Percentiles rank a stretch among this genome's conserved stretches.
These are phyloP conservation scores for Gnathonemus longibarbis DNA, from an alignment of 2,113 vertebrate genomes.

Conservation along the genomic window DNA sequence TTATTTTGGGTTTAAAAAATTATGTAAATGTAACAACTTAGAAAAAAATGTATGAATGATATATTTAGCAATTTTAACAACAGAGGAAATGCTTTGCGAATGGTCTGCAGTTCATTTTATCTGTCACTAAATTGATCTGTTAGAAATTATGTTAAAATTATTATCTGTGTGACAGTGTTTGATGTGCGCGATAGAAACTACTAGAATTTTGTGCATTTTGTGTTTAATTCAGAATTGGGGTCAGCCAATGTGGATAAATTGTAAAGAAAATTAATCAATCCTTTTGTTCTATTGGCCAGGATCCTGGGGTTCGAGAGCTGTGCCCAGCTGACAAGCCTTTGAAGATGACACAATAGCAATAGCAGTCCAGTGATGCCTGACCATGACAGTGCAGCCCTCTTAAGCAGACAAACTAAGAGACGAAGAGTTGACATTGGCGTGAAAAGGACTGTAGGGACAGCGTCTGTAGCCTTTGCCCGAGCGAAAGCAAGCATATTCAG, in stretches of 20 bases:
- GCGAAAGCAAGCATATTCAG: conserved; percentile 82
- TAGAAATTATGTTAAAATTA: background rate
- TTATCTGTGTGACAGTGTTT: background rate
- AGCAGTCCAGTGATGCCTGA: conserved; percentile 98
- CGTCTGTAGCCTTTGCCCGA: conserved; percentile 81
- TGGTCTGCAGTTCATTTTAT: background rate
- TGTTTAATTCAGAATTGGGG: conserved; percentile 73
- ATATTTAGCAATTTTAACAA: background rate
- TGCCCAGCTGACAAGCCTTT: conserved; percentile 85
- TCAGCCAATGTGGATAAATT: conserved; percentile 83
- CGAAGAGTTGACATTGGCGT: conserved; percentile 99
- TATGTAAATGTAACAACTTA: background rate
- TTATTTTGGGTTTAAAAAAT: background rate
- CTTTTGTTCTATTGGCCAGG: conserved; percentile 81
- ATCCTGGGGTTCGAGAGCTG: conserved; percentile 79
- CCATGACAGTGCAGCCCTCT: conserved; percentile 96
- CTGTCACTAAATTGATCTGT: background rate
- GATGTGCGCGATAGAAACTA: background rate
- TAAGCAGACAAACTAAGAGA: conserved; percentile 99
- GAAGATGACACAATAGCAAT: conserved; percentile 89
- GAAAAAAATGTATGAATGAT: background rate
- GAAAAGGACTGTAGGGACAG: conserved; percentile 93
- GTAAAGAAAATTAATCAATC: conserved; percentile 84
- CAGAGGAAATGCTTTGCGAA: background rate
- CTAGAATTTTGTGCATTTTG: background rate